Base-by-base conservation (phyloP, 2,113 vertebrate species). In the Camelus dromedarius region DNA sequence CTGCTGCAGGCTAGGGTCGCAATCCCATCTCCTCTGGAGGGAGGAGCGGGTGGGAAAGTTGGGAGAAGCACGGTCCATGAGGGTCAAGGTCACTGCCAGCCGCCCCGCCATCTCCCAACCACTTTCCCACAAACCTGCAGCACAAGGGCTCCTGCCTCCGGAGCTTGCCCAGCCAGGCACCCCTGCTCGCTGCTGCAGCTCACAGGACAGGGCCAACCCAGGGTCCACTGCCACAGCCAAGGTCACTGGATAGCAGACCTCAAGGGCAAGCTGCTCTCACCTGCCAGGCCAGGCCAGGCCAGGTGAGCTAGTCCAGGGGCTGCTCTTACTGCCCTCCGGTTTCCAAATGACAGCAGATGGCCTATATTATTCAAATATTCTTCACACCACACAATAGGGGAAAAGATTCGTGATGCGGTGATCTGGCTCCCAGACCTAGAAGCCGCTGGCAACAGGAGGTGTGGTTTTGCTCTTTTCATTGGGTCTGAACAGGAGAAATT, bases 311-410 rank as follows among this genome's bases (percentile, higher is more conserved):
- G 92, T 50, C 66, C 73, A 58, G 42, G 26, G 26, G 20, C n/a
- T 1, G 12, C 8, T 52, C 50, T 42, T 42, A 42, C 38, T 42
- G 38, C 38, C 38, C 52, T 46, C 67, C 6, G 28, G 73, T 70
- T 96, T 95, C 89, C 75, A 81, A 96, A 80, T 32, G 90, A 95
- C 83, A 30, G 77, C n/a, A 18, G 69, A n/a, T 0, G 46, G 32
- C 50, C n/a, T 20, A 8, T 28, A 5, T 42, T 73, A 69, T 77
- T 82, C 89, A 82, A 81, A 81, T 52, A 91, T 2, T 70, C 2
- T 0, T 54, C 67, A 50, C 4, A 11, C 0, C 46, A 38, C 58
- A 77, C 85, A 26, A 70, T 0, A 54, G 56, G 84, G 85, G 46
- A 26, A 20, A 79, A 26, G 54, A 60, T 42, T 35, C 77, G 38